A percentile compares a stretch with the other conserved stretches of the same genome.
Conservation (phyloP, 2,888 invertebrate species). For the Flexamia atlantica region DNA sequence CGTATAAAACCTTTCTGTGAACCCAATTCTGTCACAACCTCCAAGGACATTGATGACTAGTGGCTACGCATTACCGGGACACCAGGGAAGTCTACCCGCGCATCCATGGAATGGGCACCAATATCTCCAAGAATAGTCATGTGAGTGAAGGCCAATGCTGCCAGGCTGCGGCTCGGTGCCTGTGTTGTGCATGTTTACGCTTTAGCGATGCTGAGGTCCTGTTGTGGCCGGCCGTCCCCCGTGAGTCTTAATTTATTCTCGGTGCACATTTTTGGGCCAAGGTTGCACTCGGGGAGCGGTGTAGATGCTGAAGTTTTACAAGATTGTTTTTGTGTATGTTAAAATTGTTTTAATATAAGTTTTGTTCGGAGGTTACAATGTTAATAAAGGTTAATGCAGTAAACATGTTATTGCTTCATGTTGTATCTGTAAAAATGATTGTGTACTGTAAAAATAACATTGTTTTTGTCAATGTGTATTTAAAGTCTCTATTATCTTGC, state of each 20-base stretch:
- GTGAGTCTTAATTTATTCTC: background rate
- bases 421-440: no score
- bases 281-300: background rate
- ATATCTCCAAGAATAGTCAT: slow-evolving; percentile 73
- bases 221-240: slow-evolving; percentile 36
- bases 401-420: no score
- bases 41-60: slow-evolving; percentile 12
- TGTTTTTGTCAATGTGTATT: no score
- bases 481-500: no score
- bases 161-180: slow-evolving; percentile 74
- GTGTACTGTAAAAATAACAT: no score
- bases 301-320: background rate
- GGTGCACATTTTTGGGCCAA: background rate
- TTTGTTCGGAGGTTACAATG: no score
- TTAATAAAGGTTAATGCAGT: no score
- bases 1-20: no score
- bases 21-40: background rate
- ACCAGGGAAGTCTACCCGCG: background rate
- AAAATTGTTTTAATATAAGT: no score
- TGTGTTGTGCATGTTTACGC: slow-evolving; percentile 66
- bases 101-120: slow-evolving; percentile 75
- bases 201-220: slow-evolving; percentile 49
- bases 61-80: background rate
- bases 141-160: slow-evolving; percentile 60
- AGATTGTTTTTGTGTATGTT: no score